Percentiles rank a stretch among this genome's conserved stretches.
These are phyloP conservation scores for Lacanobia oleracea DNA, from an alignment of 2,888 invertebrate genomes.

Conservation along the genomic window DNA sequence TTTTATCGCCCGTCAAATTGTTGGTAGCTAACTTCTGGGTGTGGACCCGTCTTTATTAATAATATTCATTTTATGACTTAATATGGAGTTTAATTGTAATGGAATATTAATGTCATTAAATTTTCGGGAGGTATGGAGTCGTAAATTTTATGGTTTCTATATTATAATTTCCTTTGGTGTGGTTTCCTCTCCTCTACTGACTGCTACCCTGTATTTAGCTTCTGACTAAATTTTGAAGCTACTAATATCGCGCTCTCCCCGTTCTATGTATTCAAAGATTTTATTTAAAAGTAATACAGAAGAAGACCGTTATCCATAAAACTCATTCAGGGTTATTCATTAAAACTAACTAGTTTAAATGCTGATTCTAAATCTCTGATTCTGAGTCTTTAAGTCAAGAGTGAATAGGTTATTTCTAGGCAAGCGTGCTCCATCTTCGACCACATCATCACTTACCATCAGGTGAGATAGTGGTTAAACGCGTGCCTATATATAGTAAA, in stretches of 20 bases:
- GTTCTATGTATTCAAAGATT: neutral
- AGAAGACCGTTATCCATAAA: neutral
- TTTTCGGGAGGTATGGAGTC: constrained; percentile 21
- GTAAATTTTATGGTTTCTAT: constrained; percentile 31
- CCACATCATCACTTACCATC: too few relatives aligned
- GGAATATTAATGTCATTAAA: constrained; percentile 51
- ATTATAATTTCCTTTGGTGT: constrained; percentile 23
- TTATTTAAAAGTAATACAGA: neutral
- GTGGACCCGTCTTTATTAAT: constrained; percentile 65
- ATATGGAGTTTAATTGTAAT: constrained; percentile 64
- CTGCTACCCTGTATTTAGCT: too few relatives aligned
- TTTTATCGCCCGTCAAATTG: constrained; percentile 77
- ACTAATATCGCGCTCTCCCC: neutral
- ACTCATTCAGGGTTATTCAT: too few relatives aligned
- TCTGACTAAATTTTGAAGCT: neutral
- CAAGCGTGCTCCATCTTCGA: too few relatives aligned
- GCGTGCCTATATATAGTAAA: too few relatives aligned
- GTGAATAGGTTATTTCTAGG: too few relatives aligned
- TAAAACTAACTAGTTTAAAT: too few relatives aligned
- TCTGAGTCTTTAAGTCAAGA: too few relatives aligned
- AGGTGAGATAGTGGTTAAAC: too few relatives aligned
- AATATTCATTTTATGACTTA: constrained; percentile 66
- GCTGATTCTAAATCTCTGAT: too few relatives aligned
- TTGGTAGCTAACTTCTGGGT: constrained; percentile 54
- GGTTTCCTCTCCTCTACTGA: neutral